phyloP scores from a whole-genome alignment of 2,888 invertebrate species.

The Nephrotoma flavescens region DNA sequence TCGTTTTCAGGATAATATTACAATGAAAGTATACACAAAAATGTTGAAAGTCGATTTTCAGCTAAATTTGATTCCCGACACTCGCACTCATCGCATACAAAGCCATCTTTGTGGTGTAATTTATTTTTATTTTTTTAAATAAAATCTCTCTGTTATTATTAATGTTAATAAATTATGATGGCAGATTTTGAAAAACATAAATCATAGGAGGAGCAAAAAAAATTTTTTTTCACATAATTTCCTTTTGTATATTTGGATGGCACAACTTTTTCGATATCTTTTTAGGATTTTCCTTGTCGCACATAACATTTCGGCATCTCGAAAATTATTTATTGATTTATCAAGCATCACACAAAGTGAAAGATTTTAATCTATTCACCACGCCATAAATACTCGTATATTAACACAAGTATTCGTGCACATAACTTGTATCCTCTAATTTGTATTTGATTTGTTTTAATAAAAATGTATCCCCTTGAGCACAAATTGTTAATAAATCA shows the following conservation, averaged over 20 bases:
- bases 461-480: background rate
- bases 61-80: background rate
- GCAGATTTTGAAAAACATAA: background rate
- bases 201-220: background rate
- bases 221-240: background rate
- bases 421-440: background rate
- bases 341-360: background rate
- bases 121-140: background rate
- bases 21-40: background rate
- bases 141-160: background rate
- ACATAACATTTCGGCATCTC: background rate
- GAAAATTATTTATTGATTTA: background rate
- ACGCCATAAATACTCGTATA: background rate
- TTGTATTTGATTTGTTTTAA: background rate
- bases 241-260: background rate
- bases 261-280: background rate
- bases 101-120: background rate
- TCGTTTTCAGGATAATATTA: background rate
- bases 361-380: background rate
- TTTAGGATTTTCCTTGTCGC: background rate
- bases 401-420: background rate
- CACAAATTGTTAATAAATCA: background rate
- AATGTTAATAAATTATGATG: background rate
- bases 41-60: background rate
- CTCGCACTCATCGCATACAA: background rate